Conservation (phyloP, 1,140 invertebrate genomes). For the Lerema accius region DNA sequence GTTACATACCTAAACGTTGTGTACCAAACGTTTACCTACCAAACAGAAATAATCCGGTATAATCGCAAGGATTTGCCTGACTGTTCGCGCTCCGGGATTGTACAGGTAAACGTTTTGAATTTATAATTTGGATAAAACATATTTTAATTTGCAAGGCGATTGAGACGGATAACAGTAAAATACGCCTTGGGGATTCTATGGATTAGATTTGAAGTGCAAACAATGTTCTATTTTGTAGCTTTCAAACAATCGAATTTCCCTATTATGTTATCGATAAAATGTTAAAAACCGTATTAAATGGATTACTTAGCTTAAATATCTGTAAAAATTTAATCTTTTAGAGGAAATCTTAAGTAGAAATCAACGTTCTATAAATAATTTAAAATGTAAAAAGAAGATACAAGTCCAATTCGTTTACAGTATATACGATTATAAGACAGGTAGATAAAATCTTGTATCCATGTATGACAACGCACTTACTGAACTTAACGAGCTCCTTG, state of each 20-base stretch:
- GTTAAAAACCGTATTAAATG: no score
- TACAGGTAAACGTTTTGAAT: slow-evolving; percentile 26
- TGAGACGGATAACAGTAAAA: slow-evolving; percentile 19
- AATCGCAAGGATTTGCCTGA: slow-evolving; percentile 26
- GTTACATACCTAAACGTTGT: slow-evolving; percentile 24
- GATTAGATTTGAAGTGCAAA: slow-evolving; percentile 5
- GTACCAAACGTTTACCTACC: slow-evolving; percentile 27
- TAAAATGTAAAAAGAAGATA: no score
- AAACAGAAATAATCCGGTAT: slow-evolving; percentile 24
- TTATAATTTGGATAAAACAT: slow-evolving; percentile 29
- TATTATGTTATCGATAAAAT: no score
- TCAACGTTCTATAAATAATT: no score
- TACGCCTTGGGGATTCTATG: slow-evolving; percentile 2
- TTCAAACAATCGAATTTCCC: no score
- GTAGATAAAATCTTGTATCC: no score
- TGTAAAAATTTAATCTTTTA: no score
- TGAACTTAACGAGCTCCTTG: background rate
- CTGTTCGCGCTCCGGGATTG: slow-evolving; percentile 23
- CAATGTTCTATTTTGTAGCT: no score
- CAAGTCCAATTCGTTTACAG: no score
- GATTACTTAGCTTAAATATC: no score
- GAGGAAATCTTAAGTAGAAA: no score
- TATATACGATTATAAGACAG: no score
- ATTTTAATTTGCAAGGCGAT: slow-evolving; percentile 26
- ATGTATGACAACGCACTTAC: background rate